phyloP scores from a whole-genome alignment of 2,888 invertebrate genomes.

The Trichopoda pennipes region DNA sequence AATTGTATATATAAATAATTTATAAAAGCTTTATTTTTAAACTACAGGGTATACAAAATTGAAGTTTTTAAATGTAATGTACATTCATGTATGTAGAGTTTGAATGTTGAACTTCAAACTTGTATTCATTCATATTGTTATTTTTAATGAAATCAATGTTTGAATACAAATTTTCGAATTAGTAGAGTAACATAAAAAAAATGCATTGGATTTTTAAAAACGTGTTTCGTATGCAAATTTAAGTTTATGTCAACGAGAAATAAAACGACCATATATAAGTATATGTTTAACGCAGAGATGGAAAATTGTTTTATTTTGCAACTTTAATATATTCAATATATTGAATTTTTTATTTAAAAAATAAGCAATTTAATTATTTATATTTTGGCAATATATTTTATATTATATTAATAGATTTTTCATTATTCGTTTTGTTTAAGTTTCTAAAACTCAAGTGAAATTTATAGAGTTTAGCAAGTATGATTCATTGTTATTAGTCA shows the following conservation, averaged over 20 bases:
- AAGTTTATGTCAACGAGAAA: constrained; percentile 4
- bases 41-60: background rate
- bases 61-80: background rate
- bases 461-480: no score
- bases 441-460: no score
- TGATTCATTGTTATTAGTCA: no score
- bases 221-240: constrained; percentile 61
- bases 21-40: background rate
- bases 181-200: constrained; percentile 28
- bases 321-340: background rate
- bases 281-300: background rate
- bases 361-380: no score
- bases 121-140: background rate
- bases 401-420: no score
- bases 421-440: no score
- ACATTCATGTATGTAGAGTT: background rate
- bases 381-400: no score
- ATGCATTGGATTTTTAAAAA: constrained; percentile 47
- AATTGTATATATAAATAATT: background rate
- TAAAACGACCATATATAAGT: background rate
- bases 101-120: constrained; percentile 2
- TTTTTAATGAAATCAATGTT: constrained; percentile 42
- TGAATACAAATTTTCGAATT: constrained; percentile 51
- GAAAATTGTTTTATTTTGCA: background rate
- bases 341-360: no score